Evolutionary conservation across 2,113 vertebrate species (phyloP).

Genomic region (Thomomys bottae): DNA sequence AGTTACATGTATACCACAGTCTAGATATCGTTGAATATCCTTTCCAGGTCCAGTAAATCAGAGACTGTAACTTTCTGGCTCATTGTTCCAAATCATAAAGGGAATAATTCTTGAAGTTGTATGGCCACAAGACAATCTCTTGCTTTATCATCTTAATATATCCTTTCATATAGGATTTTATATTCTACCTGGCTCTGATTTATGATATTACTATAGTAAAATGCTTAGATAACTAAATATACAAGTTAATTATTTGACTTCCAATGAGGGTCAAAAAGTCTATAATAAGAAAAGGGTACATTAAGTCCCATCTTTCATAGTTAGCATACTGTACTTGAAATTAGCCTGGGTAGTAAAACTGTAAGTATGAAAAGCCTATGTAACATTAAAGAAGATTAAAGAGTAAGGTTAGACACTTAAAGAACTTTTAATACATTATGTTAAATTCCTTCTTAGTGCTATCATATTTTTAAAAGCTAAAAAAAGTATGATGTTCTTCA

Average conservation of each 20-base stretch:
- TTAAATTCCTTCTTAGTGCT: conserved; percentile 29
- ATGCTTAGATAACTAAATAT: conserved; percentile 45
- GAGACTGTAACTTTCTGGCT: conserved; percentile 15
- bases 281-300: conserved; percentile 50
- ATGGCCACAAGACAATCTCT: not conserved
- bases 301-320: conserved; percentile 51
- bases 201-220: conserved; percentile 29
- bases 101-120: conserved; percentile 2
- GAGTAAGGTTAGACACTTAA: not conserved
- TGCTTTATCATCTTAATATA: conserved; percentile 33
- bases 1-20: not conserved
- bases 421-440: not conserved
- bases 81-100: conserved; percentile 30
- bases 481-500: conserved; percentile 51
- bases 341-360: conserved; percentile 32
- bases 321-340: conserved; percentile 43
- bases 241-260: conserved; percentile 53
- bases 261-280: conserved; percentile 39
- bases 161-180: conserved; percentile 7
- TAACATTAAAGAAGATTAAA: conserved; percentile 16
- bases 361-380: not conserved
- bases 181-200: conserved; percentile 3
- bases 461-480: conserved; percentile 6
- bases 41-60: conserved; percentile 54
- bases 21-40: conserved; percentile 3